phyloP scores from a whole-genome alignment of 2,113 vertebrate genomes.

The Tupaia tana region DNA sequence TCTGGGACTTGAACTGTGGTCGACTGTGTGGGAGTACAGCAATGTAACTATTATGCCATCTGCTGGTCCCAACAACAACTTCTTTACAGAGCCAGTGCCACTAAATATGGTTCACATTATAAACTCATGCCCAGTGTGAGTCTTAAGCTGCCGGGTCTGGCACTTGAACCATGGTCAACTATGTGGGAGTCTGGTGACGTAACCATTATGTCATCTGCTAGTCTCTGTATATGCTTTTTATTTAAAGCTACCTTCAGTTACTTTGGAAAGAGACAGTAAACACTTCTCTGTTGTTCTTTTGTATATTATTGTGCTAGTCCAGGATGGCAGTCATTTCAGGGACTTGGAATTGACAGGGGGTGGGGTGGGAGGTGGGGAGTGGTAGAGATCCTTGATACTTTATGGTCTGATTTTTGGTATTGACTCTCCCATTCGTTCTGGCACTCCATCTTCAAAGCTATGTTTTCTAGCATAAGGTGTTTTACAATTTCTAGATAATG shows the following conservation, averaged over 20 bases:
- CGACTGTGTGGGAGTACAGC: too few relatives aligned
- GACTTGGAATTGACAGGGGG: neutral
- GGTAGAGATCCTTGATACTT: neutral
- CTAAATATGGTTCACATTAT: too few relatives aligned
- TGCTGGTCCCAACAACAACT: neutral
- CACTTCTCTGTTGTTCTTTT: neutral
- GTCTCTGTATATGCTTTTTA: neutral
- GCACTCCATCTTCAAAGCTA: neutral
- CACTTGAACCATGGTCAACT: too few relatives aligned
- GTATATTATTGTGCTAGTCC: neutral
- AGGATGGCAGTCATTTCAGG: neutral
- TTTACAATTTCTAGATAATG: neutral
- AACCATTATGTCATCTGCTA: too few relatives aligned
- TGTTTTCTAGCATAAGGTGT: neutral
- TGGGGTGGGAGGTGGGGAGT: fast-evolving
- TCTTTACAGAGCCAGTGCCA: neutral
- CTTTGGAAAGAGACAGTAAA: neutral
- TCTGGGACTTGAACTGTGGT: too few relatives aligned
- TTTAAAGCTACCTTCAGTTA: neutral
- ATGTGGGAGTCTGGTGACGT: too few relatives aligned
- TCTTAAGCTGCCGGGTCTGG: too few relatives aligned
- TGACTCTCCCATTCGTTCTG: neutral
- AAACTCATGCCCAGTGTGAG: neutral
- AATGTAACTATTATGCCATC: too few relatives aligned
- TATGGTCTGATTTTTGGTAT: neutral